A percentile compares a stretch with the other conserved stretches of the same genome.
These are phyloP conservation scores for Chaenogobius annularis DNA, from an alignment of 2,113 vertebrate genomes.

Conservation along the genomic window DNA sequence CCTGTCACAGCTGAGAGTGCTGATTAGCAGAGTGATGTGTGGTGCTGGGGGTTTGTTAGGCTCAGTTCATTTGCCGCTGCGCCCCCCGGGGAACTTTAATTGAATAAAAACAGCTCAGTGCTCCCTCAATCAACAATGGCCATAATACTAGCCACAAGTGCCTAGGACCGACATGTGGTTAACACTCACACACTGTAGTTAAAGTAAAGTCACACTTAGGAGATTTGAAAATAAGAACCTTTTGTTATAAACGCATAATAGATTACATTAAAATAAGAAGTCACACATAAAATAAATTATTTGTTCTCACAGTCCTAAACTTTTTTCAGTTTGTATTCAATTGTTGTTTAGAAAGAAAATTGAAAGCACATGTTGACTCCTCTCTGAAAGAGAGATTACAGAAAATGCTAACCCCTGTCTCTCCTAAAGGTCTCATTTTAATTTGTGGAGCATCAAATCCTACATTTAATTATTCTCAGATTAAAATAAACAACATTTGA, in stretches of 20 bases:
- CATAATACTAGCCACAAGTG: conserved; percentile 34
- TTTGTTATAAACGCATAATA: too few species aligned
- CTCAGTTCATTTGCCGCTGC: conserved; percentile 64
- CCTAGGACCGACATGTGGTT: conserved; percentile 3
- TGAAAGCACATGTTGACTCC: too few species aligned
- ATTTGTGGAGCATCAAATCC: too few species aligned
- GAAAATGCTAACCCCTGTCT: too few species aligned
- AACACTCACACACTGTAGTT: conserved; percentile 15
- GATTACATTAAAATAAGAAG: too few species aligned
- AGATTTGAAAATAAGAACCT: neutral
- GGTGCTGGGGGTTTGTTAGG: conserved; percentile 62
- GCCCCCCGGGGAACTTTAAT: conserved; percentile 59
- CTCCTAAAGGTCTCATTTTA: too few species aligned
- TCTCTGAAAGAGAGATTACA: too few species aligned
- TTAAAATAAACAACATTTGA: too few species aligned
- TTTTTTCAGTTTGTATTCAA: too few species aligned
- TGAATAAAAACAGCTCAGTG: conserved; percentile 56
- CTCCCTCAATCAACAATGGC: conserved; percentile 43
- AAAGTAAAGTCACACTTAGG: neutral
- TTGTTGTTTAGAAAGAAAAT: too few species aligned
- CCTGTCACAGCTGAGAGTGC: conserved; percentile 25
- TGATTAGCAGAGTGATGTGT: conserved; percentile 65
- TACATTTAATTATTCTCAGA: too few species aligned
- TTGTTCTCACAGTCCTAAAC: neutral
- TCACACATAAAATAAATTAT: too few species aligned